A percentile compares a stretch with the other conserved stretches of the same genome.
These are phyloP conservation scores for Ellobius talpinus DNA, from an alignment of 2,113 vertebrate species.

Conservation along the genomic window DNA sequence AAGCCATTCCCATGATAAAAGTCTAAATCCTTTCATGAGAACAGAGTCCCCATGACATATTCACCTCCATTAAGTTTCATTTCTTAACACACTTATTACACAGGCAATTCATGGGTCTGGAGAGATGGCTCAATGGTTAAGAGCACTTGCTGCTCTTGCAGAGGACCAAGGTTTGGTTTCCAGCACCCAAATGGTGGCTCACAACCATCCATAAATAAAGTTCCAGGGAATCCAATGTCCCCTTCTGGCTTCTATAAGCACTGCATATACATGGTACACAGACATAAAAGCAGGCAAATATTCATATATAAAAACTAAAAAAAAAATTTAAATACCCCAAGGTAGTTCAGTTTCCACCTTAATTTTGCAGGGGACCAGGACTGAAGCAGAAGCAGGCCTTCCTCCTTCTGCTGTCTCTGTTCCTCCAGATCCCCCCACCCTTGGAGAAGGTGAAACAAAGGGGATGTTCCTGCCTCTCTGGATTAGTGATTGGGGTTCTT, in stretches of 20 bases:
- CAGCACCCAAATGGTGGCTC: background rate
- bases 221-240: background rate
- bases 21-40: background rate
- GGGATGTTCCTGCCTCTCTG: background rate
- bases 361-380: background rate
- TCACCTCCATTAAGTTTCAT: background rate
- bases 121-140: background rate
- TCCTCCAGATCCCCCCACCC: background rate
- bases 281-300: background rate
- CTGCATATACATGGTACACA: background rate
- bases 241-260: background rate
- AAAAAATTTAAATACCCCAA: background rate
- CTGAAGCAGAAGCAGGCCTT: background rate
- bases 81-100: background rate
- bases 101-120: background rate
- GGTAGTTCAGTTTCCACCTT: background rate
- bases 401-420: background rate
- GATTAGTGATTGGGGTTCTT: background rate
- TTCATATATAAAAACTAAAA: background rate
- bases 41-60: background rate
- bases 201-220: background rate
- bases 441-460: too few relatives aligned
- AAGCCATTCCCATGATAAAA: background rate
- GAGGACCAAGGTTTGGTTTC: background rate
- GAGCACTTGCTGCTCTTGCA: background rate